phyloP scores from a whole-genome alignment of 2,797 vertebrate genomes.

The Syndactyla subalaris region DNA sequence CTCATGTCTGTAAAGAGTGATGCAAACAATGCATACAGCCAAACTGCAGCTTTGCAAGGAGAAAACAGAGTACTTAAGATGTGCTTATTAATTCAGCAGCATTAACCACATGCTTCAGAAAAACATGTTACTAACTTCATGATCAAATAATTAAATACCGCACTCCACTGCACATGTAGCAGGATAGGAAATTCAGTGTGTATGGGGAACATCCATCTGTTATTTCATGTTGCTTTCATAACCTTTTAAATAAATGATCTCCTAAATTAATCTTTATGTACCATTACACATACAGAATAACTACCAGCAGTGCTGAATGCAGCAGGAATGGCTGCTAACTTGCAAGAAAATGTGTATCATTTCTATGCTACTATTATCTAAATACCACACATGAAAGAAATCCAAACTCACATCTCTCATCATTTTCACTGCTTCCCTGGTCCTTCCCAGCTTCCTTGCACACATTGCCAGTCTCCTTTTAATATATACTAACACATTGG shows the following conservation, averaged over 20 bases:
- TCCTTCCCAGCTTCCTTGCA: slow-evolving; percentile 95
- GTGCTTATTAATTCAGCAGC: neutral
- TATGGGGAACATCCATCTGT: neutral
- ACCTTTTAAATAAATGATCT: neutral
- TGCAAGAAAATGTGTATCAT: neutral
- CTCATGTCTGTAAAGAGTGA: neutral
- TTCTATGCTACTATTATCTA: neutral
- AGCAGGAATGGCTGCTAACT: neutral
- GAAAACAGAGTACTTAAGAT: neutral
- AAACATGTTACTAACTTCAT: neutral
- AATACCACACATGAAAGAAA: slow-evolving; percentile 7
- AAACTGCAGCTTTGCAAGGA: neutral
- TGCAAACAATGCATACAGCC: neutral
- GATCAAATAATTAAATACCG: neutral
- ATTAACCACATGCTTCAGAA: neutral
- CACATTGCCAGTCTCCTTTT: slow-evolving; percentile 98
- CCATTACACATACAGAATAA: neutral
- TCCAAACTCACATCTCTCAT: slow-evolving; percentile 95
- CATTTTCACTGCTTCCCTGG: slow-evolving; percentile 98
- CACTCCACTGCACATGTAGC: neutral
- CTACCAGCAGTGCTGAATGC: neutral
- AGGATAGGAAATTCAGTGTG: neutral
- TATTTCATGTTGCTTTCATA: neutral
- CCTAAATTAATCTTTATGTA: neutral
- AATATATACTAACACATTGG: slow-evolving; percentile 97